Percentiles rank a stretch among this genome's conserved stretches.
Evolutionary conservation across 2,797 vertebrate species (phyloP).

Genomic region (Dermochelys coriacea): DNA sequence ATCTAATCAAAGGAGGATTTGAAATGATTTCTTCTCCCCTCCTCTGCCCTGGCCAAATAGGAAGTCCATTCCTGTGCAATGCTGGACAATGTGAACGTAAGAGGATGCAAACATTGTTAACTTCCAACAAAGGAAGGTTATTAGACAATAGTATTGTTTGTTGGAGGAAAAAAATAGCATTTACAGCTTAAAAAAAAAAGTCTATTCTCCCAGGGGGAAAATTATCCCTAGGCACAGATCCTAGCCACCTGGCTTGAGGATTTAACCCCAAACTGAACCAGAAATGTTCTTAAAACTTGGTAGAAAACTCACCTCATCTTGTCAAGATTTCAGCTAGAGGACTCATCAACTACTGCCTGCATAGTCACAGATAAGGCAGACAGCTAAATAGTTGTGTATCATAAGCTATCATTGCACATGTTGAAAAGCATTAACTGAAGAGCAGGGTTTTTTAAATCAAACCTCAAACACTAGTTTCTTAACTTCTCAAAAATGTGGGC

Average conservation of each 20-base stretch:
- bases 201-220: neutral
- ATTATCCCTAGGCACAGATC: neutral
- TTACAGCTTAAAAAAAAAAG: neutral
- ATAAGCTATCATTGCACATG: neutral
- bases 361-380: neutral
- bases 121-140: neutral
- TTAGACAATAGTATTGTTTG: neutral
- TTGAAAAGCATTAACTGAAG: neutral
- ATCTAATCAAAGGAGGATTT: neutral
- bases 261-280: neutral
- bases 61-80: neutral
- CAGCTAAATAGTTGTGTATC: neutral
- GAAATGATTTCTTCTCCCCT: neutral
- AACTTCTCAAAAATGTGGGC: neutral
- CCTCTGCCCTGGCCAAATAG: neutral
- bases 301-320: fast-evolving
- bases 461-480: neutral
- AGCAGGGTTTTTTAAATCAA: neutral
- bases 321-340: neutral
- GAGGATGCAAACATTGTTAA: neutral
- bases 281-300: fast-evolving
- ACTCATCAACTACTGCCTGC: neutral
- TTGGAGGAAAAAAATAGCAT: neutral
- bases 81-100: neutral
- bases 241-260: fast-evolving